These are phyloP conservation scores for Poeciliopsis paucimaculata DNA, from an alignment of 2,797 vertebrate genomes.

Conservation along the genomic window DNA sequence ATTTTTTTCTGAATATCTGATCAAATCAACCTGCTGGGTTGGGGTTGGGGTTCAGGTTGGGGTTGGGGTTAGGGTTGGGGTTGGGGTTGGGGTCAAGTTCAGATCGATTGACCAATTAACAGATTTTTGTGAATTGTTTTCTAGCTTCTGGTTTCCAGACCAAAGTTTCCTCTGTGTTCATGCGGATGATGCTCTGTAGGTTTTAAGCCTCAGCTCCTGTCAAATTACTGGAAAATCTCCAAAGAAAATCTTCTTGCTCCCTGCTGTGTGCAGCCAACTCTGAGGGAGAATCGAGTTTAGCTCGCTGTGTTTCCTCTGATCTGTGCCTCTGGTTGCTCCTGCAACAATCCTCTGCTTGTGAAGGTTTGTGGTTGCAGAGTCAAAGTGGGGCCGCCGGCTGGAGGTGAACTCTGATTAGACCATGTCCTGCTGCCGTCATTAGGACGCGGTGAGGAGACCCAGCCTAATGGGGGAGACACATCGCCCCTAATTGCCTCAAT, in stretches of 20 bases:
- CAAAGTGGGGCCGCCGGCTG: conserved; percentile 36
- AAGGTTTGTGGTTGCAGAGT: conserved; percentile 18
- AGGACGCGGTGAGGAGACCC: conserved; percentile 73
- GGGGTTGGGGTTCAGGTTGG: too few relatives aligned
- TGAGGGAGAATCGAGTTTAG: background rate
- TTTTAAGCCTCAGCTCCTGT: background rate
- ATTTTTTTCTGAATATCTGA: background rate
- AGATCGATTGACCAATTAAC: background rate
- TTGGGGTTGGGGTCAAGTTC: background rate
- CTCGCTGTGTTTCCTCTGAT: background rate
- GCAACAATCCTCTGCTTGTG: background rate
- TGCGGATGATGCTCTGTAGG: background rate
- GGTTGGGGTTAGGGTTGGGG: too few relatives aligned
- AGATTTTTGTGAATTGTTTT: background rate
- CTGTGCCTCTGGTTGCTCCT: background rate
- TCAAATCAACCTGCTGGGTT: background rate
- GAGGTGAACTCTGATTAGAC: conserved; percentile 68
- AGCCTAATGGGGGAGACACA: conserved; percentile 72
- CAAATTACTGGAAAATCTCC: background rate
- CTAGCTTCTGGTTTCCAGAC: background rate
- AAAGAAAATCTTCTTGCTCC: background rate
- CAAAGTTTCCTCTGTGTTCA: background rate
- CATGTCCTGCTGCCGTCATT: conserved; percentile 73
- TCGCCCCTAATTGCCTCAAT: conserved; percentile 73
- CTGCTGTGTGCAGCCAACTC: background rate